These are phyloP conservation scores for Heliothis subflexa DNA, from an alignment of 1,140 invertebrate genomes.

Conservation along the genomic window DNA sequence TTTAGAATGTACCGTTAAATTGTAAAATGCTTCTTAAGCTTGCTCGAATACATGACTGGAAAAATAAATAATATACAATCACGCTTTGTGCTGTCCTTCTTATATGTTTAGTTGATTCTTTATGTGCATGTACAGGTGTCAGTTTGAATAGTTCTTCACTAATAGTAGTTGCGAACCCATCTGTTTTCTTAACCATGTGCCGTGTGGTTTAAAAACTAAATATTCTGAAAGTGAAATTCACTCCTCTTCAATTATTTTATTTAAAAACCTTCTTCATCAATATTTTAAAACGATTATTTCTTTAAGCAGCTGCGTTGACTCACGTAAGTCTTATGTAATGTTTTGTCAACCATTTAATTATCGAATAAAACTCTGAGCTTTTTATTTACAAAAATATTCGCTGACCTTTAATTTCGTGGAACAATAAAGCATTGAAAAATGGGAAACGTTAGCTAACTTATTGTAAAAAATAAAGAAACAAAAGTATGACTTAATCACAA, in stretches of 20 bases:
- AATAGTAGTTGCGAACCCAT: not conserved
- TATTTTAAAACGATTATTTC: not conserved
- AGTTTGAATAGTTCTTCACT: not conserved
- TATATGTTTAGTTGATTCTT: not conserved
- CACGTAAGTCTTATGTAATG: not conserved
- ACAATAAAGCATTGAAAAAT: conserved; percentile 10
- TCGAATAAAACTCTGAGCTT: not conserved
- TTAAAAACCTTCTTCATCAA: not conserved
- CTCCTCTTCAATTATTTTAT: not conserved
- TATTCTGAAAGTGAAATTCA: not conserved
- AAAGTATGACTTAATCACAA: conserved; percentile 32
- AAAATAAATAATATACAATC: conserved; percentile 20
- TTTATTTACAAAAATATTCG: not conserved
- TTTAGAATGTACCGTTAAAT: conserved; percentile 42
- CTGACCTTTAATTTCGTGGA: not conserved
- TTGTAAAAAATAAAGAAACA: not conserved
- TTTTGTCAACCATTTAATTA: not conserved
- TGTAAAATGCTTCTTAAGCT: conserved; percentile 37
- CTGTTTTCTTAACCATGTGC: not conserved
- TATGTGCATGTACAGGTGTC: not conserved
- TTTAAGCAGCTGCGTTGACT: not conserved
- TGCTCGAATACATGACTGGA: conserved; percentile 20
- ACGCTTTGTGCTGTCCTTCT: conserved; percentile 28
- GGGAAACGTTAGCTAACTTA: conserved; percentile 18
- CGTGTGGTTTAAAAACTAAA: not conserved